These are phyloP conservation scores for Agrochola lychnidis DNA, from an alignment of 2,888 invertebrate species.

Conservation along the genomic window DNA sequence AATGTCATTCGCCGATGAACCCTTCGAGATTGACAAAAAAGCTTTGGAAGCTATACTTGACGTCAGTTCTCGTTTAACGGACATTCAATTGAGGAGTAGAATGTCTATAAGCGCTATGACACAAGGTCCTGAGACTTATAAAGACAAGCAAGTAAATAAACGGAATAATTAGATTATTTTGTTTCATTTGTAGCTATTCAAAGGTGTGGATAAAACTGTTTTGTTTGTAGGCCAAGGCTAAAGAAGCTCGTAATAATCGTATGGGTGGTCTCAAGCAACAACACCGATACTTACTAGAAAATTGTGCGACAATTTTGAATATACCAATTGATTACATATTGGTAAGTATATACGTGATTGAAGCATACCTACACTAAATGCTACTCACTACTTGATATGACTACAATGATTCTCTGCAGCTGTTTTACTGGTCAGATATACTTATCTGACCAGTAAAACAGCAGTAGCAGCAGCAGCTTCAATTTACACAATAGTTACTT, in stretches of 20 bases:
- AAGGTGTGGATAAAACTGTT: constrained; percentile 74
- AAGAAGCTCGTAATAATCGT: constrained; percentile 90
- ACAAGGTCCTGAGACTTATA: constrained; percentile 85
- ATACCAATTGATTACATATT: constrained; percentile 90
- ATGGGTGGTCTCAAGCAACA: constrained; percentile 85
- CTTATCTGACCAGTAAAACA: neutral
- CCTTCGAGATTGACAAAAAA: constrained; percentile 82
- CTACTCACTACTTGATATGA: neutral
- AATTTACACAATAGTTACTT: neutral
- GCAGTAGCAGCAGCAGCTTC: neutral
- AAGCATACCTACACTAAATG: constrained; percentile 71
- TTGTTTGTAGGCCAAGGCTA: constrained; percentile 90
- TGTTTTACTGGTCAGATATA: neutral
- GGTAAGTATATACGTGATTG: constrained; percentile 86
- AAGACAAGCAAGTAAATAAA: constrained; percentile 89
- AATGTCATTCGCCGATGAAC: constrained; percentile 47
- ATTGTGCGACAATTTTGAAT: constrained; percentile 90
- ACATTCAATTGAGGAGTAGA: constrained; percentile 84
- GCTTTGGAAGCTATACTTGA: constrained; percentile 86
- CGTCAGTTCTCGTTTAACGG: constrained; percentile 81
- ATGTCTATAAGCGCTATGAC: constrained; percentile 84
- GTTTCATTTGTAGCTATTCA: constrained; percentile 83
- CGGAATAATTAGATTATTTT: constrained; percentile 63
- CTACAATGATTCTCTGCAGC: neutral
- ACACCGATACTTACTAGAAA: constrained; percentile 93